phyloP scores from a whole-genome alignment of 2,797 vertebrate genomes.

The Lithobates pipiens region DNA sequence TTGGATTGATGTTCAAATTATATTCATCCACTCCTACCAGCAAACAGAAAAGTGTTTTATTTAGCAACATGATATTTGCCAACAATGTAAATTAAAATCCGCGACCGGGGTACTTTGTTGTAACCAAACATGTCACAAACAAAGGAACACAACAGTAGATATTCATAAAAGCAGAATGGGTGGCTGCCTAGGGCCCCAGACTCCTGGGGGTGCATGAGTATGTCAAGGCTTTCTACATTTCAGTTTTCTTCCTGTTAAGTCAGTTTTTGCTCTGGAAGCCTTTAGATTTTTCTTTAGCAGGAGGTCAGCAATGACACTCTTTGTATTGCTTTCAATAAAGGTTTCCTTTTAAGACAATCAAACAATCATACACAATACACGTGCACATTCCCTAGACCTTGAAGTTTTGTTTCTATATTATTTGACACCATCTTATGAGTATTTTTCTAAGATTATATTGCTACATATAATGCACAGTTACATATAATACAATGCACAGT shows the following conservation, averaged over 20 bases:
- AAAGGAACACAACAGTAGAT: neutral
- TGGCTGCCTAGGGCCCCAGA: neutral
- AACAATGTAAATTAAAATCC: neutral
- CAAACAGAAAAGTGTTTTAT: slow-evolving; percentile 48
- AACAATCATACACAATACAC: neutral
- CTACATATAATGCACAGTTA: neutral
- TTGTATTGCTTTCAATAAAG: neutral
- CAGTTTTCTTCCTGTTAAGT: neutral
- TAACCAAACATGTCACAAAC: neutral
- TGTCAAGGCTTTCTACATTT: neutral
- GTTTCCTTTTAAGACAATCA: neutral
- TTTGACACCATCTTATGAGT: neutral
- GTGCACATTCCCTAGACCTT: no score
- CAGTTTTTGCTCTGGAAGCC: neutral
- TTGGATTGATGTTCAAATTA: slow-evolving; percentile 30
- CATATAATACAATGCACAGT: neutral
- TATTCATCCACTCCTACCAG: slow-evolving; percentile 26
- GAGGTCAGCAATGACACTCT: neutral
- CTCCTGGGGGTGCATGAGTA: neutral
- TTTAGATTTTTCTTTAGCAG: neutral
- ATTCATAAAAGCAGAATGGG: neutral
- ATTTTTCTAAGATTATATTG: neutral
- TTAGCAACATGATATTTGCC: slow-evolving; percentile 24
- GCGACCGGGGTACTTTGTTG: neutral
- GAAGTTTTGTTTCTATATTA: neutral